Evolutionary conservation across 1,140 invertebrate species (phyloP).

Genomic region (Drosophila arawakana): DNA sequence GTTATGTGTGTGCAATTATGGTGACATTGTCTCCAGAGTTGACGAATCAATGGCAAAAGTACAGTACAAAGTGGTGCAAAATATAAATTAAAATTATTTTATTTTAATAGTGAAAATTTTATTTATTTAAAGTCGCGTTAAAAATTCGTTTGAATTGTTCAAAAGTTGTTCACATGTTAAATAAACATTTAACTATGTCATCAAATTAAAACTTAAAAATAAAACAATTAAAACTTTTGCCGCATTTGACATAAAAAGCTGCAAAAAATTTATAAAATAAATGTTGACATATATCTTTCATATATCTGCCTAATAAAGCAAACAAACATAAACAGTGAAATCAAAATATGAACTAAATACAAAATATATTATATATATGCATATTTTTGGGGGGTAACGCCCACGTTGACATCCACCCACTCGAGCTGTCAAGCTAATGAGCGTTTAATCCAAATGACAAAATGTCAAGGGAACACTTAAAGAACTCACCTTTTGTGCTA

Average conservation of each 20-base stretch:
- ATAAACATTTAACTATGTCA: too few relatives aligned
- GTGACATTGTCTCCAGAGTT: conserved; percentile 18
- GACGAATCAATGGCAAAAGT: neutral
- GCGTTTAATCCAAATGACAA: conserved; percentile 50
- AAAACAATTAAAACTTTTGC: too few relatives aligned
- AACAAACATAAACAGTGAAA: neutral
- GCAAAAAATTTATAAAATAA: neutral
- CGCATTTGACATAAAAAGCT: too few relatives aligned
- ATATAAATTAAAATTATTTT: neutral
- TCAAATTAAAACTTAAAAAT: too few relatives aligned
- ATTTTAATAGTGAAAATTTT: too few relatives aligned
- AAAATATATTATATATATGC: neutral
- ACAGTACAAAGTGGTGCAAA: neutral
- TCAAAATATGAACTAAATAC: conserved; percentile 6
- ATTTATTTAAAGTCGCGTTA: too few relatives aligned
- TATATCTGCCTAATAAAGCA: neutral
- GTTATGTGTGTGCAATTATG: conserved; percentile 20
- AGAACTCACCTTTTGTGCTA: conserved; percentile 28
- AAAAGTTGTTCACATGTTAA: too few relatives aligned
- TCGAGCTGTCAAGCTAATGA: conserved; percentile 38
- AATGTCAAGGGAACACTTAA: conserved; percentile 55
- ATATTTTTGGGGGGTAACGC: neutral
- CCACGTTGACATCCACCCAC: conserved; percentile 10
- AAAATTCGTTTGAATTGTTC: too few relatives aligned
- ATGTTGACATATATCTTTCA: neutral